A percentile compares a stretch with the other conserved stretches of the same genome.
Evolutionary conservation across 2,888 invertebrate species (phyloP).

Genomic region (Microplitis deprimator): DNA sequence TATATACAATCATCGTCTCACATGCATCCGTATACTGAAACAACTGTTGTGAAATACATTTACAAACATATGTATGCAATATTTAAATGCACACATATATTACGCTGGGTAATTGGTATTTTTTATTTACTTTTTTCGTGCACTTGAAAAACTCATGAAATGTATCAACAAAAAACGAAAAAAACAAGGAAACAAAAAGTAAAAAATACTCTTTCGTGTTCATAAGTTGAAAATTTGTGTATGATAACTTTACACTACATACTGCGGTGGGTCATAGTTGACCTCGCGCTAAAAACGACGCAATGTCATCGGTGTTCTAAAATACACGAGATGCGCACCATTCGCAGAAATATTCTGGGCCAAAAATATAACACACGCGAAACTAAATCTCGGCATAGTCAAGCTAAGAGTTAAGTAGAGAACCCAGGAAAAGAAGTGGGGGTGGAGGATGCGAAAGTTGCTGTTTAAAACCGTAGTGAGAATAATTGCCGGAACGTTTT

Average conservation of each 20-base stretch:
- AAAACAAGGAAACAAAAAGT: neutral
- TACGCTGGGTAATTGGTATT: neutral
- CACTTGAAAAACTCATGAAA: neutral
- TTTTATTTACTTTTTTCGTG: neutral
- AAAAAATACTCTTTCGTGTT: neutral
- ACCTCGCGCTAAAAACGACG: conserved; percentile 63
- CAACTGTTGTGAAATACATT: conserved; percentile 34
- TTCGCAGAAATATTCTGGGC: conserved; percentile 60
- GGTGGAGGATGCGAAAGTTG: neutral
- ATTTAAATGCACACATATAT: neutral
- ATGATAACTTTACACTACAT: conserved; percentile 30
- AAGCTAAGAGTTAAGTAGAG: neutral
- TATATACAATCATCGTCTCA: conserved; percentile 11
- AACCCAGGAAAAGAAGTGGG: neutral
- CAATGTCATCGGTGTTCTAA: conserved; percentile 57
- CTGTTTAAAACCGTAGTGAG: too few species aligned
- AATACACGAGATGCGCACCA: conserved; percentile 61
- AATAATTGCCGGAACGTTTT: too few species aligned
- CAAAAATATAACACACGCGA: conserved; percentile 55
- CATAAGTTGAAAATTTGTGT: conserved; percentile 17
- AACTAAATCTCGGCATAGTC: conserved; percentile 18
- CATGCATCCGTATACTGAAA: conserved; percentile 37
- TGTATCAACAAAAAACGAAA: neutral
- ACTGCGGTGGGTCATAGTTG: conserved; percentile 39
- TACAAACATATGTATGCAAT: neutral